phyloP scores from a whole-genome alignment of 1,140 invertebrate species.

The Lordiphosa collinella region DNA sequence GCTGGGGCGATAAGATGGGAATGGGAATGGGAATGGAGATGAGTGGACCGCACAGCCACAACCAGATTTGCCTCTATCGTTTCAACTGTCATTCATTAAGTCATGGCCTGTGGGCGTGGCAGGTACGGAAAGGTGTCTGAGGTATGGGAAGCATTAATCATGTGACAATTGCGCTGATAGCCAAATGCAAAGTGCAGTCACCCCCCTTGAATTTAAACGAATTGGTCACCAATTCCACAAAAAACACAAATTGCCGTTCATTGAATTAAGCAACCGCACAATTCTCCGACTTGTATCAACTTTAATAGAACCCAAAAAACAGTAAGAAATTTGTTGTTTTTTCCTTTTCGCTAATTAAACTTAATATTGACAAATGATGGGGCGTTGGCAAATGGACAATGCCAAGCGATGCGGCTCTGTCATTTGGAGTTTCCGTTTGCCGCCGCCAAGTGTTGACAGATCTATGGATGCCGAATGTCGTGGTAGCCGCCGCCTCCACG shows the following conservation, averaged over 20 bases:
- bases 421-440: slow-evolving; percentile 25
- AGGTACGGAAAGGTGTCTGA: slow-evolving; percentile 23
- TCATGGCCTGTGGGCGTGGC: slow-evolving; percentile 42
- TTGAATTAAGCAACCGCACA: slow-evolving; percentile 24
- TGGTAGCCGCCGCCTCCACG: slow-evolving; percentile 55
- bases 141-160: slow-evolving; percentile 53
- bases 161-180: slow-evolving; percentile 59
- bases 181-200: neutral
- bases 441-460: slow-evolving; percentile 63
- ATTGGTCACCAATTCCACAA: no score
- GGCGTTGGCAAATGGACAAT: slow-evolving; percentile 55
- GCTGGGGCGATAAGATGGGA: slow-evolving; percentile 41
- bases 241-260: slow-evolving; percentile 59
- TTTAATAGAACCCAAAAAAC: slow-evolving; percentile 2
- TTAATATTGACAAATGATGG: slow-evolving; percentile 77
- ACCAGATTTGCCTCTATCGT: slow-evolving; percentile 43
- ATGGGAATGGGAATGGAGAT: slow-evolving; percentile 23
- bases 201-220: no score
- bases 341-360: slow-evolving; percentile 63
- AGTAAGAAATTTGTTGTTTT: neutral
- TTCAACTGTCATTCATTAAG: slow-evolving; percentile 47
- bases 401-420: slow-evolving; percentile 47
- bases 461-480: slow-evolving; percentile 60
- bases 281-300: neutral
- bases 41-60: slow-evolving; percentile 48